These are phyloP conservation scores for Priapulus caudatus DNA, from an alignment of 2,888 invertebrate genomes.

Conservation along the genomic window DNA sequence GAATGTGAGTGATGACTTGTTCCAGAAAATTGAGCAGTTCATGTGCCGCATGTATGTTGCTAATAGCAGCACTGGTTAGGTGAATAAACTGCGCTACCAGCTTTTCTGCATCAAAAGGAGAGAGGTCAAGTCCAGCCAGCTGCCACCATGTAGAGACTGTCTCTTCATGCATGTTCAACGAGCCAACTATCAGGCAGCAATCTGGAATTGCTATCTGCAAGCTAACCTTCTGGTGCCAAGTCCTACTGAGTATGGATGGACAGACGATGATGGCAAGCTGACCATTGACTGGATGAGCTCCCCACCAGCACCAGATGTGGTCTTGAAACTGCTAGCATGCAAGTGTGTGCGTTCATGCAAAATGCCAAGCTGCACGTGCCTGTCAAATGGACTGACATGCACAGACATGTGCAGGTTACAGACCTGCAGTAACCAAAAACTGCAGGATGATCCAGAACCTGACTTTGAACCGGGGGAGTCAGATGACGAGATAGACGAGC, in stretches of 20 bases:
- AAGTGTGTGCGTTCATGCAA: not conserved
- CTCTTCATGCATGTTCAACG: not conserved
- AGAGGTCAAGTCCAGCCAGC: slow-evolving; percentile 1
- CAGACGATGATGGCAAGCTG: not conserved
- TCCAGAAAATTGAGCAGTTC: not conserved
- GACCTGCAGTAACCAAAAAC: not conserved
- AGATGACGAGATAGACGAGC: too few species aligned
- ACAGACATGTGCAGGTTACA: not conserved
- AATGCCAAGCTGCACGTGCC: too few species aligned
- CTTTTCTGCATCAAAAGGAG: not conserved
- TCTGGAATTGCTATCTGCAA: not conserved
- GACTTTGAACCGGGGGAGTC: too few species aligned
- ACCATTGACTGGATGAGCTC: not conserved
- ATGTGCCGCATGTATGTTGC: not conserved
- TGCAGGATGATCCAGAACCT: not conserved
- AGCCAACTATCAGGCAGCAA: slow-evolving; percentile 1
- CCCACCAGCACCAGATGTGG: not conserved
- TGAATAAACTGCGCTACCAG: not conserved
- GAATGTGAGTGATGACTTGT: not conserved
- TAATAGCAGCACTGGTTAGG: not conserved
- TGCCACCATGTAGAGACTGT: not conserved
- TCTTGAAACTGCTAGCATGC: not conserved
- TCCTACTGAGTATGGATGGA: not conserved
- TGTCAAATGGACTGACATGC: not conserved
- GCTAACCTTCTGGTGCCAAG: not conserved